Percentiles rank a stretch among this genome's conserved stretches.
phyloP scores from a whole-genome alignment of 2,888 invertebrate species.

The Aplocera efformata region DNA sequence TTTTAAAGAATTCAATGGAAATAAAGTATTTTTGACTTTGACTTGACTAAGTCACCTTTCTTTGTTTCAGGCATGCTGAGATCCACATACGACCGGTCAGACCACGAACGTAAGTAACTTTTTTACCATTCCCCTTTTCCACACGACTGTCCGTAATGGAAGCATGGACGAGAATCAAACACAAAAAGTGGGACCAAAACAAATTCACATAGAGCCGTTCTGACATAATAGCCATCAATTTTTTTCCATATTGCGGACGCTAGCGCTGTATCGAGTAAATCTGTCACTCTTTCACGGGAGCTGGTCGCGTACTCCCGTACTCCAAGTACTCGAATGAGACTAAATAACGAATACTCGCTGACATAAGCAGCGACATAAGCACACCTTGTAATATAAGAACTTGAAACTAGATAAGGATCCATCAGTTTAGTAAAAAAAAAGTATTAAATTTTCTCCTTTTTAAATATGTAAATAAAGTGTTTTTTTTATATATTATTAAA shows the following conservation, averaged over 20 bases:
- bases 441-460: no score
- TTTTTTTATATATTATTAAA: no score
- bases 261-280: conserved; percentile 50
- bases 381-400: no score
- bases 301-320: conserved; percentile 32
- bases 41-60: conserved; percentile 3
- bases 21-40: no score
- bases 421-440: no score
- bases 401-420: no score
- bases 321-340: conserved; percentile 22
- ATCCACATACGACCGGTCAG: conserved; percentile 73
- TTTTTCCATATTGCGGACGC: conserved; percentile 47
- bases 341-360: neutral
- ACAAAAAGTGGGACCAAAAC: conserved; percentile 39
- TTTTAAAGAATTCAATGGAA: no score
- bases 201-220: conserved; percentile 24
- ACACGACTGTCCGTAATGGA: neutral
- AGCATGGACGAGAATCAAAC: conserved; percentile 19
- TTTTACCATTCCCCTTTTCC: neutral
- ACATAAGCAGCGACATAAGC: no score
- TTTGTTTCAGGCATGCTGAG: conserved; percentile 74
- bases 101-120: conserved; percentile 74
- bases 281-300: conserved; percentile 46
- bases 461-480: no score
- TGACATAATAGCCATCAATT: conserved; percentile 51